These are phyloP conservation scores for Spheniscus humboldti DNA, from an alignment of 2,797 vertebrate genomes.

Conservation along the genomic window DNA sequence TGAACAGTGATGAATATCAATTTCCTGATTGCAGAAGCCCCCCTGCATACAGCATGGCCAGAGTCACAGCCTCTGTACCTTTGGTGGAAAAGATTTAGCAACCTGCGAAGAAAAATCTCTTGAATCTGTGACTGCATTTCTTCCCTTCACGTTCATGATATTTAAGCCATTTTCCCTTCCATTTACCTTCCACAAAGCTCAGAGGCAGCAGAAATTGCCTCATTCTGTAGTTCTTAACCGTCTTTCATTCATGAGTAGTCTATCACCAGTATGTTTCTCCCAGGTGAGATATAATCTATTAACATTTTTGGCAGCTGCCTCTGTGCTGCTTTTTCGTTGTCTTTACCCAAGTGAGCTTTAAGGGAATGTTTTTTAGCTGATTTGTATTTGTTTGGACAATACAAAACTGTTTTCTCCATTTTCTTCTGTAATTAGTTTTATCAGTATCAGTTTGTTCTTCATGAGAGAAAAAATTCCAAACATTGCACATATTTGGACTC, in stretches of 20 bases:
- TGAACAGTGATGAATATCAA: background rate
- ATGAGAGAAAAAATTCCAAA: background rate
- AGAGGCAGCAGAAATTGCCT: background rate
- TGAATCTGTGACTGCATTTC: background rate
- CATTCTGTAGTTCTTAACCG: background rate
- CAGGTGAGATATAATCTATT: constrained; percentile 38
- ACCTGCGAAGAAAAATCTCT: background rate
- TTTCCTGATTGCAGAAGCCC: background rate
- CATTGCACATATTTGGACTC: background rate
- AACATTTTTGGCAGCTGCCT: constrained; percentile 26
- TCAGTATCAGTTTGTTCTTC: background rate
- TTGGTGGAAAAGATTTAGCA: background rate
- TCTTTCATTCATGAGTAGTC: background rate
- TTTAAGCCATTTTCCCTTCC: constrained; percentile 21
- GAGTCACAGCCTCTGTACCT: background rate
- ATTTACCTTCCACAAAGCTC: background rate
- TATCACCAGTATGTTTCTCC: background rate
- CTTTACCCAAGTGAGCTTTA: constrained; percentile 1
- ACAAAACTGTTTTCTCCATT: background rate
- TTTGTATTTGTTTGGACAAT: constrained; percentile 10
- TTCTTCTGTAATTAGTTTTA: constrained; percentile 20
- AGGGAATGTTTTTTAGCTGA: background rate
- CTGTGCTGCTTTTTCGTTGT: background rate
- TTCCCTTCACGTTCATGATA: background rate
- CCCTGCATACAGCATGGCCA: background rate